Conservation (phyloP, 1,140 invertebrate species). For the Eubasilissa regina region DNA sequence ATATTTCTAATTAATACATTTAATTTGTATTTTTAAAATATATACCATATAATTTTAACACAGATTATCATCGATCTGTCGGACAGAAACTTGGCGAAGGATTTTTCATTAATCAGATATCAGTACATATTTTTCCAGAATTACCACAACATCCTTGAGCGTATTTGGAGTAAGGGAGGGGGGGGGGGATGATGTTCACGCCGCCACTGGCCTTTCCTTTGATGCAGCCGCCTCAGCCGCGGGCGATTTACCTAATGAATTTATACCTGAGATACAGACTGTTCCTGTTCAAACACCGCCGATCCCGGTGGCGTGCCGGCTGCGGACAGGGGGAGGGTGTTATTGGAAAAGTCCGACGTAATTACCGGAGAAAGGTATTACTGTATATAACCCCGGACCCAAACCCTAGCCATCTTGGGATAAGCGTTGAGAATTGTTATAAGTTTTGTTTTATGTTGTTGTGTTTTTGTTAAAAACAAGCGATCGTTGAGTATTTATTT, state of each 20-base stretch:
- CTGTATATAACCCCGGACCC: neutral
- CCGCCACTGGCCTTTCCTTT: constrained; percentile 63
- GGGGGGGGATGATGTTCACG: neutral
- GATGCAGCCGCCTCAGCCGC: constrained; percentile 72
- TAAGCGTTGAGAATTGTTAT: no score
- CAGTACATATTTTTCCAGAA: no score
- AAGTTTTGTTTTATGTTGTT: no score
- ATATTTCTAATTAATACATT: no score
- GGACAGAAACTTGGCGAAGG: no score
- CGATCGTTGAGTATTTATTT: no score
- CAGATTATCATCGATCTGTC: no score
- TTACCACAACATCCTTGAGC: neutral
- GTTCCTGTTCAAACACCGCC: constrained; percentile 58
- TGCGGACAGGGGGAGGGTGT: neutral
- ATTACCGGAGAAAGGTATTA: constrained; percentile 34
- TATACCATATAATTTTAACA: no score
- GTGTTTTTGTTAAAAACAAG: no score
- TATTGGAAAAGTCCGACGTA: constrained; percentile 24
- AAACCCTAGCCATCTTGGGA: no score
- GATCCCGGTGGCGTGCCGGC: constrained; percentile 26
- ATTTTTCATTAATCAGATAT: no score
- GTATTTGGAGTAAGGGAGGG: neutral
- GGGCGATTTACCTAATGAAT: constrained; percentile 75
- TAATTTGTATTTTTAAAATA: no score
- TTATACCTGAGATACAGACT: constrained; percentile 69